A percentile compares a stretch with the other conserved stretches of the same genome.
phyloP scores from a whole-genome alignment of 2,888 invertebrate genomes.

The Zeuzera pyrina region DNA sequence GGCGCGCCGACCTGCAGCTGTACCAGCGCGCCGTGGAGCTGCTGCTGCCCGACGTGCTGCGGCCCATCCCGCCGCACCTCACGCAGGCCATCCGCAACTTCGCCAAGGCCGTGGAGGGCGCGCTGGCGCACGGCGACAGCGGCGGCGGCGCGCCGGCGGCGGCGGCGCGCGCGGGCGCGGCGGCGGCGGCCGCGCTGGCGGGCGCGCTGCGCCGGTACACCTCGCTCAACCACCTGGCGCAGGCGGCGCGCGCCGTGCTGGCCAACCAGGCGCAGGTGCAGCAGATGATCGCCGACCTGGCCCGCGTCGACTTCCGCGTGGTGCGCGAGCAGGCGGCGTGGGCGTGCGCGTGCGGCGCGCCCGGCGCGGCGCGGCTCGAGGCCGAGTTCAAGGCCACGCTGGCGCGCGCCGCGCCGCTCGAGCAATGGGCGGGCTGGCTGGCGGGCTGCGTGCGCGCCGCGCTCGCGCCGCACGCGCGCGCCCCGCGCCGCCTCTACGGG shows the following conservation, averaged over 20 bases:
- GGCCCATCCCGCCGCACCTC: conserved; percentile 93
- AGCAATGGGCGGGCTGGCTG: conserved; percentile 98
- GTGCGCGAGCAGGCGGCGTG: conserved; percentile 95
- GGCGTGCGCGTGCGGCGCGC: conserved; percentile 95
- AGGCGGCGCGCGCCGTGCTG: conserved; percentile 95
- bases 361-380: conserved; percentile 87
- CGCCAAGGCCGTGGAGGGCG: conserved; percentile 80
- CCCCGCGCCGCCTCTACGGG: conserved; percentile 86
- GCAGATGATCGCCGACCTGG: conserved; percentile 96
- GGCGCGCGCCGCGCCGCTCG: conserved; percentile 93
- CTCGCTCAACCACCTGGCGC: conserved; percentile 96
- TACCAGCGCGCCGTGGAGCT: conserved; percentile 97
- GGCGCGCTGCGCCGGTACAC: conserved; percentile 97
- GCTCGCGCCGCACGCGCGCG: conserved; percentile 89
- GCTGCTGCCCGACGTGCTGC: conserved; percentile 95
- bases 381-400: conserved; percentile 94
- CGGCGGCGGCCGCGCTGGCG: conserved; percentile 94
- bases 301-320: conserved; percentile 97
- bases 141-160: conserved; percentile 87
- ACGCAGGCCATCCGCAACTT: conserved; percentile 83
- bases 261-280: conserved; percentile 95
- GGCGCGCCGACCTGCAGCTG: conserved; percentile 90
- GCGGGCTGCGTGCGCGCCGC: conserved; percentile 93
- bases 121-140: conserved; percentile 89
- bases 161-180: conserved; percentile 84